phyloP scores from a whole-genome alignment of 2,113 vertebrate species.

The Eidolon helvum region DNA sequence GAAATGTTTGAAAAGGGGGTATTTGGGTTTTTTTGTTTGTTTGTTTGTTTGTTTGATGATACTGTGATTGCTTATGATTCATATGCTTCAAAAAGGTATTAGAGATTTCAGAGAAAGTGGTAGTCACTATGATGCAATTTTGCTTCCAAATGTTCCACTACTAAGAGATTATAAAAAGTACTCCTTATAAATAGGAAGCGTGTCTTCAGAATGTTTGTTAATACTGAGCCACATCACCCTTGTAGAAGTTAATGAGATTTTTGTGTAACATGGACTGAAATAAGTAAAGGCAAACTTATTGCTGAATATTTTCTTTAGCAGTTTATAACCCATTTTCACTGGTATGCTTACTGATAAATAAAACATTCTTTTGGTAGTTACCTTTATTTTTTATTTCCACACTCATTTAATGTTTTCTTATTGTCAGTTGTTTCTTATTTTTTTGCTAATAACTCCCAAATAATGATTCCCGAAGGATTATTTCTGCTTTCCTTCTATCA shows the following conservation, averaged over 20 bases:
- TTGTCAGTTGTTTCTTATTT: neutral
- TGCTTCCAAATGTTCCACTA: neutral
- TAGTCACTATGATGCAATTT: neutral
- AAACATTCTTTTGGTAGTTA: neutral
- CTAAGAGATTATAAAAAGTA: conserved; percentile 5
- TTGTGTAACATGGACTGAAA: neutral
- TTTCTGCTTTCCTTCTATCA: neutral
- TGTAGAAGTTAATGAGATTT: neutral
- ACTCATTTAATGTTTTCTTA: neutral
- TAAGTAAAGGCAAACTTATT: neutral
- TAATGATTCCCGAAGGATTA: neutral
- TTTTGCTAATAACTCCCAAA: neutral
- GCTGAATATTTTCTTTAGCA: neutral
- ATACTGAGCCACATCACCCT: neutral
- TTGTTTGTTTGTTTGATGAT: neutral
- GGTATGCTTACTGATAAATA: neutral
- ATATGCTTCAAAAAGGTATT: neutral
- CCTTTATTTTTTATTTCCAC: neutral
- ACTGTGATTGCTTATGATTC: neutral
- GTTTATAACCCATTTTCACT: neutral
- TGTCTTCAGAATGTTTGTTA: neutral
- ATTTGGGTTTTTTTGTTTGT: too few species aligned
- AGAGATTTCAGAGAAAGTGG: conserved; percentile 8
- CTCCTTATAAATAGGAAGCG: neutral
- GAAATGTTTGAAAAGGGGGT: neutral